Evolutionary conservation across 2,888 invertebrate genomes (phyloP).

Genomic region (Elysia crispata): DNA sequence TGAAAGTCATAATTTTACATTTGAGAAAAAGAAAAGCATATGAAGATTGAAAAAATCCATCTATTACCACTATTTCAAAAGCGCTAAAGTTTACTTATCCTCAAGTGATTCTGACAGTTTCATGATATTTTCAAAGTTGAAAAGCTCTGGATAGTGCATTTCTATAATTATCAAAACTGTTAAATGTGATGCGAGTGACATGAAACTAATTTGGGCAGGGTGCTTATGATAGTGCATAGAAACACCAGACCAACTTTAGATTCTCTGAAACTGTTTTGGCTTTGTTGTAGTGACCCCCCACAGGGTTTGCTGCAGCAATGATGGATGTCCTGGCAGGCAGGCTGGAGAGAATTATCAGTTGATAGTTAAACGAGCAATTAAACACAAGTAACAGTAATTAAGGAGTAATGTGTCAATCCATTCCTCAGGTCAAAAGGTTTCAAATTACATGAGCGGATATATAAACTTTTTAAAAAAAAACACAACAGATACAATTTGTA

Average conservation of each 20-base stretch:
- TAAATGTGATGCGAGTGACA: background rate
- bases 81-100: background rate
- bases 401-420: too few relatives aligned
- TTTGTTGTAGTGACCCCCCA: constrained; percentile 91
- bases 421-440: too few relatives aligned
- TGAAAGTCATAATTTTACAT: too few relatives aligned
- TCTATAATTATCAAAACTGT: background rate
- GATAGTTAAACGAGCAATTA: background rate
- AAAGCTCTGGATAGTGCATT: too few relatives aligned
- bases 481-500: too few relatives aligned
- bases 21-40: too few relatives aligned
- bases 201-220: background rate
- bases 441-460: too few relatives aligned
- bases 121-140: too few relatives aligned
- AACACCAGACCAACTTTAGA: constrained; percentile 81
- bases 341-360: constrained; percentile 76
- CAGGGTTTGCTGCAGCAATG: constrained; percentile 95
- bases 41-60: background rate
- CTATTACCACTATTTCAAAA: background rate
- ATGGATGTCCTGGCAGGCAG: constrained; percentile 90
- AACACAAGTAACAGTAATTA: background rate
- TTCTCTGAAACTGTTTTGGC: constrained; percentile 93
- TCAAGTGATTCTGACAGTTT: too few relatives aligned
- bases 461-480: too few relatives aligned
- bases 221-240: background rate